Conservation (phyloP, 2,888 invertebrate genomes). For the Acleris literana region DNA sequence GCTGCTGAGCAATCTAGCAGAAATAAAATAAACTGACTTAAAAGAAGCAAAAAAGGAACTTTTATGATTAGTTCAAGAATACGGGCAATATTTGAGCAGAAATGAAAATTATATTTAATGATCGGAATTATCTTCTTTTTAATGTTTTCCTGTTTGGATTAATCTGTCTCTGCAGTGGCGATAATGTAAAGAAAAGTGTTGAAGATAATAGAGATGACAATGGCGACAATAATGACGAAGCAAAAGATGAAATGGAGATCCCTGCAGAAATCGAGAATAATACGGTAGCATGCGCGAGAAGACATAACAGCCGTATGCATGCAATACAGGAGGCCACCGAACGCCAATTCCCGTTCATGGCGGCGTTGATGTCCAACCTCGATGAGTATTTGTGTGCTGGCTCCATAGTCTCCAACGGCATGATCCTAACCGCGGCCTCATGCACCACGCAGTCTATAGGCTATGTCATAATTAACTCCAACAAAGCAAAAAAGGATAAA, state of each 20-base stretch:
- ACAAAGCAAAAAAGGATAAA: slow-evolving; percentile 59
- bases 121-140: slow-evolving; percentile 1
- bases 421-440: slow-evolving; percentile 67
- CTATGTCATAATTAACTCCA: slow-evolving; percentile 66
- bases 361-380: slow-evolving; percentile 67
- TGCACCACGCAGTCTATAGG: slow-evolving; percentile 59
- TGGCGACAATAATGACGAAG: slow-evolving; percentile 62
- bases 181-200: slow-evolving; percentile 68
- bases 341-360: slow-evolving; percentile 72
- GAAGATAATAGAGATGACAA: slow-evolving; percentile 66
- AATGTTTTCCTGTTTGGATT: slow-evolving; percentile 49
- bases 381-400: slow-evolving; percentile 73
- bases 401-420: slow-evolving; percentile 63
- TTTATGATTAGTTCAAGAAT: slow-evolving; percentile 48
- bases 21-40: slow-evolving; percentile 49
- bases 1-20: slow-evolving; percentile 1
- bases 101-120: slow-evolving; percentile 32
- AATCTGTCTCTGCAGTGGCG: slow-evolving; percentile 50
- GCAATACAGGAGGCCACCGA: slow-evolving; percentile 59
- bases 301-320: slow-evolving; percentile 65
- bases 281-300: slow-evolving; percentile 61
- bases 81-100: slow-evolving; percentile 46
- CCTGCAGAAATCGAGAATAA: slow-evolving; percentile 54
- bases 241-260: slow-evolving; percentile 66
- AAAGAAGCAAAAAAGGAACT: slow-evolving; percentile 50